Evolutionary conservation across 2,113 vertebrate genomes (phyloP).

Genomic region (Gracilinanus agilis): DNA sequence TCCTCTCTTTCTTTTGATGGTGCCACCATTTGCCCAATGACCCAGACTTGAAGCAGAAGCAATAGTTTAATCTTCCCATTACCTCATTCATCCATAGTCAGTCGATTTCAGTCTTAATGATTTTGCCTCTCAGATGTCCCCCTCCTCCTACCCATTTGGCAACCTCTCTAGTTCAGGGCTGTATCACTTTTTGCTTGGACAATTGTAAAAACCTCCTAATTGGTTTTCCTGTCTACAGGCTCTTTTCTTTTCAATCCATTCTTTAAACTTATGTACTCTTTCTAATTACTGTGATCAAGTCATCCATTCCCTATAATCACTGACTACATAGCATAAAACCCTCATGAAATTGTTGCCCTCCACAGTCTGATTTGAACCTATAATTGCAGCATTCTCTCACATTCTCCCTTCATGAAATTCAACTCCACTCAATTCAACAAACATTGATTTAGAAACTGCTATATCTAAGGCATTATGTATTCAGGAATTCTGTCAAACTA

Average conservation of each 20-base stretch:
- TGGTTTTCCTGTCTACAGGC: background rate
- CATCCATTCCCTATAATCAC: background rate
- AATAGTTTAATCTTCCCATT: background rate
- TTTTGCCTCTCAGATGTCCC: background rate
- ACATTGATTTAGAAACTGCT: background rate
- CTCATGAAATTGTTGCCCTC: background rate
- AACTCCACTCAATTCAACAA: background rate
- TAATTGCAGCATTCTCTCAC: background rate
- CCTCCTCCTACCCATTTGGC: background rate
- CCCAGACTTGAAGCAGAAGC: background rate
- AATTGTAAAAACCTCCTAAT: background rate
- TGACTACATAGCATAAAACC: background rate
- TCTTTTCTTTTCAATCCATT: background rate
- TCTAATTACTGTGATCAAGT: slow-evolving; percentile 1
- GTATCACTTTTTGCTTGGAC: background rate
- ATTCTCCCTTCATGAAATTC: background rate
- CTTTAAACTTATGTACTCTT: background rate
- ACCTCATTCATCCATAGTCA: background rate
- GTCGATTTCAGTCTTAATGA: background rate
- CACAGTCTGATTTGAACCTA: background rate
- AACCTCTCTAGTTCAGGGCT: background rate
- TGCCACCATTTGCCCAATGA: background rate
- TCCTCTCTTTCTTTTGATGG: background rate
- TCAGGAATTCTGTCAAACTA: background rate
- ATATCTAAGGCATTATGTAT: background rate